These are phyloP conservation scores for Oceanites oceanicus DNA, from an alignment of 2,113 vertebrate species.

Conservation along the genomic window DNA sequence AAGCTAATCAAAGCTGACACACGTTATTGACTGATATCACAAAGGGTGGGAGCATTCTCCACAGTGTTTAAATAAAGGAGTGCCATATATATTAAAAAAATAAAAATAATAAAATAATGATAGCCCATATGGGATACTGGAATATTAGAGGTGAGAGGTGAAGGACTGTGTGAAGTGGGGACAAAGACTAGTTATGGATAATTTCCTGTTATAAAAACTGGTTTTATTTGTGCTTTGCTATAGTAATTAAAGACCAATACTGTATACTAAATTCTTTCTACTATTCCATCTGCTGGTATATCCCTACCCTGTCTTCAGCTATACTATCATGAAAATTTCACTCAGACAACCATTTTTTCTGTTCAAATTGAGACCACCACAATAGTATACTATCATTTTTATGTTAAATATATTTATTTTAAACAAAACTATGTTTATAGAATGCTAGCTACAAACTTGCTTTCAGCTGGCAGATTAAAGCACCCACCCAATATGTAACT, in stretches of 20 bases:
- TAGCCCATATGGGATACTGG: background rate
- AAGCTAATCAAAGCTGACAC: conserved; percentile 25
- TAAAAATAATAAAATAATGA: background rate
- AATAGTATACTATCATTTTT: background rate
- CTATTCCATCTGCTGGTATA: background rate
- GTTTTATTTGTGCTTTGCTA: background rate
- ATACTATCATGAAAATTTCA: background rate
- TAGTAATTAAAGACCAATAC: background rate
- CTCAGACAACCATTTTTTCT: background rate
- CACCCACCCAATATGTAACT: background rate
- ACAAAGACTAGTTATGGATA: background rate
- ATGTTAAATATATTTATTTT: background rate
- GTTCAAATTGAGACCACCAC: background rate
- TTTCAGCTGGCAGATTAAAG: background rate
- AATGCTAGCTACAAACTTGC: background rate
- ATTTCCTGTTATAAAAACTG: background rate
- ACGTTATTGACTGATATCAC: conserved; percentile 19
- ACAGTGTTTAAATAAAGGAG: background rate
- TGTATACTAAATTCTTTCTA: background rate
- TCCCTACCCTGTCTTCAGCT: background rate
- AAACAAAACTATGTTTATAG: background rate
- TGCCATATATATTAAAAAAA: background rate
- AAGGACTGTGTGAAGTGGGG: background rate
- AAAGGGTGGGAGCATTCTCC: background rate
- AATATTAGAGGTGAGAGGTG: background rate